Base-by-base conservation (phyloP, 2,113 vertebrate species). In the Tauraco erythrolophus region DNA sequence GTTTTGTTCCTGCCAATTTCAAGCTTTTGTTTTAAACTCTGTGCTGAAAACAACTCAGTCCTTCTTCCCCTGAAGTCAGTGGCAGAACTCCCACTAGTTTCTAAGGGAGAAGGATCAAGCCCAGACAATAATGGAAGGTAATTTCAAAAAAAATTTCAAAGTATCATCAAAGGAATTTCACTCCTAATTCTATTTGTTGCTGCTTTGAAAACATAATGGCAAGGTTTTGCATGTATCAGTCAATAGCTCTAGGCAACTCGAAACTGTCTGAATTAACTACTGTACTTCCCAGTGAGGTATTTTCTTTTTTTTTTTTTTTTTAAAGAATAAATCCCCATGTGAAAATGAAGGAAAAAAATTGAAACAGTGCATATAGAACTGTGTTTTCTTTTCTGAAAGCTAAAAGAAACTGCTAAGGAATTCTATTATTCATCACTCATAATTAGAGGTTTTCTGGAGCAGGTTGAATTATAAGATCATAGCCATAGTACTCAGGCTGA, bases 11-110 rank as follows among this genome's bases (percentile, higher is more conserved):
- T 95, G 91, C 91, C 96, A 97, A 88, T 88, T 97, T 91, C 50
- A 89, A 92, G 41, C 87, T 41, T 97, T 97, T 95, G 95, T 96
- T 96, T 97, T 91, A 92, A 97, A 96, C 96, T 92, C 87, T 92
- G 84, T 89, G 87, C 46, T 91, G 96, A 97, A 97, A 97, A 88
- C 37, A 88, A 65, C 77, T 80, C 92, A 92, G 83, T 91, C 62
- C 74, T 94, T 19, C 56, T 96, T 95, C 66, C 94, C 87, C 94
- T 92, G 84, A 95, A 94, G 95, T 92, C 89, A 95, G 37, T 97
- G 92, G 89, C 91, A 94, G 62, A 95, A 92, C 41, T 95, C 91
- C 92, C 91, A 95, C 61, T 89, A 84, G 74, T 87, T 97, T 85
- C 87, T 88, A 28, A 85, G 84, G 72, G 53, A 82, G 69, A 84